phyloP scores from a whole-genome alignment of 2,113 vertebrate genomes.

The Phycodurus eques region DNA sequence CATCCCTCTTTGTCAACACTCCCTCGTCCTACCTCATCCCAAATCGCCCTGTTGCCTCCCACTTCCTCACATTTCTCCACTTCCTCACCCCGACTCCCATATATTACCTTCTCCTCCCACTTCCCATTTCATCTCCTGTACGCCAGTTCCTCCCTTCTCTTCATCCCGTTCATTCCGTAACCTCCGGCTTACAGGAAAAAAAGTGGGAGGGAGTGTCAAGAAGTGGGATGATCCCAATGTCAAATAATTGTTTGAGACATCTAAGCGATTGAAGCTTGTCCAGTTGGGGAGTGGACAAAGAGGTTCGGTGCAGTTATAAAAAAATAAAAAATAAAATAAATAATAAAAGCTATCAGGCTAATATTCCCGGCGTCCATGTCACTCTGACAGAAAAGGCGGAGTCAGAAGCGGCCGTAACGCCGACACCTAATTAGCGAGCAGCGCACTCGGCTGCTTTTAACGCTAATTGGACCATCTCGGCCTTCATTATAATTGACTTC shows the following conservation, averaged over 20 bases:
- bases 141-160: conserved; percentile 5
- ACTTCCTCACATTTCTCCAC: not conserved
- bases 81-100: not conserved
- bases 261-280: conserved; percentile 63
- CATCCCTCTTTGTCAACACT: too few relatives aligned
- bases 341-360: conserved; percentile 69
- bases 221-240: not conserved
- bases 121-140: conserved; percentile 13
- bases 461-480: conserved; percentile 99
- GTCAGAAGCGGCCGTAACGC: conserved; percentile 87
- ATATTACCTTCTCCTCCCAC: conserved; percentile 12
- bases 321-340: conserved; percentile 35
- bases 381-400: conserved; percentile 62
- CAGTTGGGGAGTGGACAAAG: conserved; percentile 69
- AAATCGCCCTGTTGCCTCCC: too few relatives aligned
- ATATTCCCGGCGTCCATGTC: conserved; percentile 72
- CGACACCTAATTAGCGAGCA: conserved; percentile 97
- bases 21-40: not conserved
- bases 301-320: conserved; percentile 58
- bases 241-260: conserved; percentile 61
- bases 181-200: conserved; percentile 45
- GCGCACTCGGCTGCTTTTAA: conserved; percentile 98
- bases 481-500: conserved; percentile 99
- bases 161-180: conserved; percentile 20
- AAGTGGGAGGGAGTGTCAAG: not conserved